Percentiles rank a stretch among this genome's conserved stretches.
These are phyloP conservation scores for Stegodyphus dumicola DNA, from an alignment of 1,140 invertebrate genomes.

Conservation along the genomic window DNA sequence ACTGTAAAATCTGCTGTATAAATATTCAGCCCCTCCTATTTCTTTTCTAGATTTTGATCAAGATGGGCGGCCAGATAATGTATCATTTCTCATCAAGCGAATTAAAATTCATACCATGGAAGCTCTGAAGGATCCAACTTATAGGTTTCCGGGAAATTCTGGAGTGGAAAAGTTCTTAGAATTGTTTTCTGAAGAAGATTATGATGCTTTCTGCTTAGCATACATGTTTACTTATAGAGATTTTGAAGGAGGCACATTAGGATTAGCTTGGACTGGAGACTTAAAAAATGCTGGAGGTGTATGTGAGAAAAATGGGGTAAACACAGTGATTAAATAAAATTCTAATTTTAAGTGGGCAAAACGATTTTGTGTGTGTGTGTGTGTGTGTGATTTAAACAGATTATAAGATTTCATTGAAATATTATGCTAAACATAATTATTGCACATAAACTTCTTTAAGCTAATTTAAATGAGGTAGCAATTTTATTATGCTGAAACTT, in stretches of 20 bases:
- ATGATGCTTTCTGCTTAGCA: slow-evolving; percentile 97
- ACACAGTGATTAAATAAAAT: not conserved
- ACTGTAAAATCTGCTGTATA: not conserved
- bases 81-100: slow-evolving; percentile 95
- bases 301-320: slow-evolving; percentile 92
- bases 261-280: slow-evolving; percentile 96
- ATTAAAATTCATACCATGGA: slow-evolving; percentile 88
- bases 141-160: slow-evolving; percentile 91
- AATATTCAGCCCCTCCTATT: slow-evolving; percentile 29
- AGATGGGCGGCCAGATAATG: slow-evolving; percentile 90
- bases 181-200: slow-evolving; percentile 96
- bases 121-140: slow-evolving; percentile 82
- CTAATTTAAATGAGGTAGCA: no score
- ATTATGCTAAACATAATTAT: no score
- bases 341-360: no score
- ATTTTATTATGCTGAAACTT: no score
- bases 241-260: slow-evolving; percentile 98
- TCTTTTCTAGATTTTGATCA: slow-evolving; percentile 88
- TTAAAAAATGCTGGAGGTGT: slow-evolving; percentile 94
- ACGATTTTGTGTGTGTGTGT: no score
- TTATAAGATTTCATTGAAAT: no score
- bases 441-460: no score
- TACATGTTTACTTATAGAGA: slow-evolving; percentile 99
- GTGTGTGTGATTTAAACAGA: no score
- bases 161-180: slow-evolving; percentile 95